Percentiles rank a stretch among this genome's conserved stretches.
These are phyloP conservation scores for Formicarius rufipectus DNA, from an alignment of 2,113 vertebrate species.

Conservation along the genomic window DNA sequence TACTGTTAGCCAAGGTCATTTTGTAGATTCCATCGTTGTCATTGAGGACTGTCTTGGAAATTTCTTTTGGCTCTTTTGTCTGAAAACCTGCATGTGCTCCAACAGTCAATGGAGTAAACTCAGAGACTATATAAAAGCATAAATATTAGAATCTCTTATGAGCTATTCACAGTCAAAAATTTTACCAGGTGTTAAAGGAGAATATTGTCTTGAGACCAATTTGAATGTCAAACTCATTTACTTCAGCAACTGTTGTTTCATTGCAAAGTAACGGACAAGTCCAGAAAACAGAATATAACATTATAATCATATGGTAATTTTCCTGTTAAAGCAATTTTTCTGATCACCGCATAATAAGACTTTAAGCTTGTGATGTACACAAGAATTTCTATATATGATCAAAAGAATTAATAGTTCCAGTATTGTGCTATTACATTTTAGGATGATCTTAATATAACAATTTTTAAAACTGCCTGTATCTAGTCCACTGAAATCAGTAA, in stretches of 20 bases:
- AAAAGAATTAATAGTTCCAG: neutral
- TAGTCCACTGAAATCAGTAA: neutral
- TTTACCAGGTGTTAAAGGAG: neutral
- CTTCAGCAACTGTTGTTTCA: neutral
- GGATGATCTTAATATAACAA: neutral
- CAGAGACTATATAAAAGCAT: neutral
- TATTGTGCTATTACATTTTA: neutral
- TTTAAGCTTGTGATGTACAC: accelerated
- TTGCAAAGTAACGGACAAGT: neutral
- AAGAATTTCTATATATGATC: neutral
- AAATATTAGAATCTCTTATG: neutral
- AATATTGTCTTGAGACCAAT: neutral
- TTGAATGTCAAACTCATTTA: neutral
- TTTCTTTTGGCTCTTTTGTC: too few species aligned
- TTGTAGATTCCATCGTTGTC: too few species aligned
- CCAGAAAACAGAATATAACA: neutral
- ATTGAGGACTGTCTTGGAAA: too few species aligned
- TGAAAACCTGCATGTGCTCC: too few species aligned
- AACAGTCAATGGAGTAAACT: neutral
- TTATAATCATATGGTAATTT: neutral
- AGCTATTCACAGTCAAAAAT: neutral
- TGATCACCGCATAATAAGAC: neutral
- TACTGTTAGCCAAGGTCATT: too few species aligned
- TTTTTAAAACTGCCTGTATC: neutral
- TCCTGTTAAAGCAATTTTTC: neutral